A percentile compares a stretch with the other conserved stretches of the same genome.
Evolutionary conservation across 1,140 invertebrate genomes (phyloP).

Genomic region (Globodera rostochiensis): DNA sequence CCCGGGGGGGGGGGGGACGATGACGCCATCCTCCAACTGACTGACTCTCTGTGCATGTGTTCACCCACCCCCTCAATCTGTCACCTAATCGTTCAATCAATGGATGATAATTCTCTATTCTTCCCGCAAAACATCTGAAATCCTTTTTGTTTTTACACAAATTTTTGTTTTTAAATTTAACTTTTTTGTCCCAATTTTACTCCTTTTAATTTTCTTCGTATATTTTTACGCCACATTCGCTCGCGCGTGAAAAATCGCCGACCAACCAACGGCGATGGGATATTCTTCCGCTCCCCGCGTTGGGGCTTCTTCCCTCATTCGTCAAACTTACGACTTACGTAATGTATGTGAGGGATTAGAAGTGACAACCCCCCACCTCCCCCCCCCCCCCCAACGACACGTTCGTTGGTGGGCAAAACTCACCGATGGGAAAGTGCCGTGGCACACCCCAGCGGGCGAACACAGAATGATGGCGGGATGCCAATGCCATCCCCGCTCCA

Average conservation of each 20-base stretch:
- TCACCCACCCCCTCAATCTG: too few relatives aligned
- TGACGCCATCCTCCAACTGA: too few relatives aligned
- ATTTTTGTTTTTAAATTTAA: too few relatives aligned
- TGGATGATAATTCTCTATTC: too few relatives aligned
- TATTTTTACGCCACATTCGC: neutral
- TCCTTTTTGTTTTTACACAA: too few relatives aligned
- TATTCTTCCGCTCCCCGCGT: neutral
- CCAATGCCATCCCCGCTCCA: neutral
- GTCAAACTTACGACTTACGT: neutral
- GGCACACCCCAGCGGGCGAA: neutral
- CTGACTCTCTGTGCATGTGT: too few relatives aligned
- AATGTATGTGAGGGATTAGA: neutral
- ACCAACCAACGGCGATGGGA: neutral
- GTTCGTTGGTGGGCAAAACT: neutral
- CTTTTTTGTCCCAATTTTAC: too few relatives aligned
- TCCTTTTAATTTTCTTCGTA: too few relatives aligned
- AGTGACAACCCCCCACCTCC: neutral
- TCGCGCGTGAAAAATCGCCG: neutral
- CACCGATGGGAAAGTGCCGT: neutral
- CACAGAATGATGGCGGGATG: neutral
- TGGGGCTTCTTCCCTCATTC: neutral
- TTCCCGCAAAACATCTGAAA: too few relatives aligned
- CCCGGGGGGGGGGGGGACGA: too few relatives aligned
- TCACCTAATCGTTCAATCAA: too few relatives aligned
- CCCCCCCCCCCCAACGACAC: neutral